Conservation (phyloP, 2,113 vertebrate genomes). For the Aspiorhynchus laticeps region DNA sequence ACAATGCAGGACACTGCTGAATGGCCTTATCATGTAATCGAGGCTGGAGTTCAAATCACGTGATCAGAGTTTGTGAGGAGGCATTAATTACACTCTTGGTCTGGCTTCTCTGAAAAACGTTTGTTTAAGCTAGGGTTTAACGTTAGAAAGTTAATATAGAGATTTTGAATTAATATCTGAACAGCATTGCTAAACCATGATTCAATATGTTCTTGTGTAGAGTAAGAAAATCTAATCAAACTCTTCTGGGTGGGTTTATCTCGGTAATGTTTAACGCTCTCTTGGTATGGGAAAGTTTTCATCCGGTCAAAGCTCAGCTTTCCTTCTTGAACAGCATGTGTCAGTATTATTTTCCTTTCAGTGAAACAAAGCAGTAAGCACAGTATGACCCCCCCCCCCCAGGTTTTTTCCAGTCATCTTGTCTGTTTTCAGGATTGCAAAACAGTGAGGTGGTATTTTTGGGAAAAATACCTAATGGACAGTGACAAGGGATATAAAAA, state of each 20-base stretch:
- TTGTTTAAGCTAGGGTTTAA: background rate
- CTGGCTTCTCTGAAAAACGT: background rate
- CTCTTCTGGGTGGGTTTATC: background rate
- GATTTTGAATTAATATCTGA: background rate
- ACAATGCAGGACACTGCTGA: background rate
- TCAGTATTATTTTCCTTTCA: background rate
- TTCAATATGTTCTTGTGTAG: background rate
- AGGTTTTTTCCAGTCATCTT: background rate
- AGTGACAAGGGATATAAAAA: background rate
- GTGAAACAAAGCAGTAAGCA: background rate
- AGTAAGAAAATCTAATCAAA: background rate
- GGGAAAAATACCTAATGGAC: background rate
- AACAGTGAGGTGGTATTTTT: background rate
- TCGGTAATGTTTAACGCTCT: background rate
- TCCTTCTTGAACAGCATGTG: background rate
- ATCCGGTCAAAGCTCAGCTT: conserved; percentile 10
- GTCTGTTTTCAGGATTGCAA: background rate
- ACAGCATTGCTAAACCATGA: background rate
- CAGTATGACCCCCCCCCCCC: background rate
- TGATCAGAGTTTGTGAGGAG: background rate
- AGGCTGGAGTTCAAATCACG: background rate
- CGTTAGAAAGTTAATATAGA: background rate
- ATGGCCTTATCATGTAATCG: background rate
- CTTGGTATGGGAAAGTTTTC: background rate
- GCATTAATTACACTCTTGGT: background rate